Evolutionary conservation across 2,113 vertebrate genomes (phyloP), one percentile per base, ranked within the genome.

Genomic region (Columba livia): DNA sequence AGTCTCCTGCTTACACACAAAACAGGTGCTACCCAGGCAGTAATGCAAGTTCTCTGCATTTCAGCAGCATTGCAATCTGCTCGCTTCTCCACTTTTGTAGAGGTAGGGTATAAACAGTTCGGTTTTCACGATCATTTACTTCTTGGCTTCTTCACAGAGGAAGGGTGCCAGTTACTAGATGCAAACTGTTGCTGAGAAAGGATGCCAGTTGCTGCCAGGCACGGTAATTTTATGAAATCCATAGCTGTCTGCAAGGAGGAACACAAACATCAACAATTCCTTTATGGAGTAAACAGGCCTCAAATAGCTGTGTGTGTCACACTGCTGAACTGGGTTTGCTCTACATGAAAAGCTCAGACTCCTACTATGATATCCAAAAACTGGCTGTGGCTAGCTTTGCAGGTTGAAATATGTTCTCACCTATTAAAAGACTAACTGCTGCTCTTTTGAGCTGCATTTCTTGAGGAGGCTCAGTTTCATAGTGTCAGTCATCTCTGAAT

Each of bases 111-210:
- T 53, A 94, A 95, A 93, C 92, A 91, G 73, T 56, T 96, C 31
- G 1, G 58, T 79, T 94, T 91, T 91, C 58, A 51, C 23, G 5
- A 89, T 89, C 65, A 14, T 90, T 95, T 96, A 79, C 78, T 95
- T 82, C 44, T 94, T 96, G 96, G 88, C 92, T 94, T 50, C 92
- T 87, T 67, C 29, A 80, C 89, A 89, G 70, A 69, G 90, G 77
- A 91, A 95, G 89, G 44, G 36, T 94, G 94, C 96, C 95, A 96
- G 93, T 87, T 94, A 90, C 77, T 79, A 84, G 88, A 90, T 4
- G 14, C 92, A 96, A 91, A 96, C 93, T 94, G 94, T 97, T 96
- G 93, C 94, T 69, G 77, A 47, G 94, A 74, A 92, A 88, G 48
- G 48, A 36, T 96, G 96, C 95, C 95, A 96, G 13, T 84, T 90